A percentile compares a stretch with the other conserved stretches of the same genome.
These are phyloP conservation scores for Zhengitettix transpicula DNA, from an alignment of 2,888 invertebrate genomes.

Conservation along the genomic window DNA sequence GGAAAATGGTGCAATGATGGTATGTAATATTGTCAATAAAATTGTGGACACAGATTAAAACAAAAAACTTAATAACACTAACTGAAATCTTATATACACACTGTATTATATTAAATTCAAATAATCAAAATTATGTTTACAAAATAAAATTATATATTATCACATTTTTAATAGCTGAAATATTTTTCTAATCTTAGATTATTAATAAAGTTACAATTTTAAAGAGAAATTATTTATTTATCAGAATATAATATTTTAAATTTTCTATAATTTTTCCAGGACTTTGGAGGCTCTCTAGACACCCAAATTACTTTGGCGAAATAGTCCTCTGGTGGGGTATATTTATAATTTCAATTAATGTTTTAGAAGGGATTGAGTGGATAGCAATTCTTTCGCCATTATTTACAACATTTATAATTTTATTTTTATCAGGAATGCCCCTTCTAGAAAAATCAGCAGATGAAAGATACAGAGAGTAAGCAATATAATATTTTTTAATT, in stretches of 20 bases:
- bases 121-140: too few relatives aligned
- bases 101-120: too few relatives aligned
- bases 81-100: too few relatives aligned
- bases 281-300: slow-evolving; percentile 73
- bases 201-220: too few relatives aligned
- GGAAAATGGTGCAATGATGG: slow-evolving; percentile 88
- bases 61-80: too few relatives aligned
- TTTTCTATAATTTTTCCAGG: slow-evolving; percentile 26
- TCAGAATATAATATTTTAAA: too few relatives aligned
- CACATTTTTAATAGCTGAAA: too few relatives aligned
- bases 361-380: slow-evolving; percentile 73
- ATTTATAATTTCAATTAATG: slow-evolving; percentile 73
- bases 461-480: slow-evolving; percentile 73
- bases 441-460: slow-evolving; percentile 73
- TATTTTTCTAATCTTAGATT: too few relatives aligned
- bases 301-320: slow-evolving; percentile 92
- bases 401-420: slow-evolving; percentile 71
- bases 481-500: slow-evolving; percentile 13
- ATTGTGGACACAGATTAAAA: too few relatives aligned
- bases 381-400: slow-evolving; percentile 71
- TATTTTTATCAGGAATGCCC: slow-evolving; percentile 84
- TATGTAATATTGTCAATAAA: slow-evolving; percentile 21
- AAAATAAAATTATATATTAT: too few relatives aligned
- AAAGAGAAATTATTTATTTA: too few relatives aligned
- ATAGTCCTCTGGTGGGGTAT: slow-evolving; percentile 89